A percentile compares a stretch with the other conserved stretches of the same genome.
phyloP scores from a whole-genome alignment of 2,113 vertebrate species.

The Tragelaphus strepsiceros region DNA sequence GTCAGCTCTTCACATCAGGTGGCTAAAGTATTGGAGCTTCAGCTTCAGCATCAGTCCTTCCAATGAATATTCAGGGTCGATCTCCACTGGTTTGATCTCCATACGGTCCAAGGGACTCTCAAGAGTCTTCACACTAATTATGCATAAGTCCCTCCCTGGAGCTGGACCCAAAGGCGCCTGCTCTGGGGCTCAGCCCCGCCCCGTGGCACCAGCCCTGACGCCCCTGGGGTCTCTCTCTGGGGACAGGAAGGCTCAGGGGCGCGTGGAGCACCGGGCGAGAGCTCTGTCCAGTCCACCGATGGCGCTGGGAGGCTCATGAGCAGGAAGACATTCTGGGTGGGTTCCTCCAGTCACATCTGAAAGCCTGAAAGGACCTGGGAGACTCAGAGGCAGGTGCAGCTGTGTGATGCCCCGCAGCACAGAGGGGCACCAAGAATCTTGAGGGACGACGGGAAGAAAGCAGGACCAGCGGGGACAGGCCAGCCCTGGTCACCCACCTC shows the following conservation, averaged over 20 bases:
- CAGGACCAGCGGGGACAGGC: accelerated
- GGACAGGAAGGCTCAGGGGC: accelerated
- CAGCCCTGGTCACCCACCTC: accelerated
- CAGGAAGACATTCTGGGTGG: accelerated
- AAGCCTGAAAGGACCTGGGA: neutral
- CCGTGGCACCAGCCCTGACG: accelerated
- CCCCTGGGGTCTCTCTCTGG: accelerated
- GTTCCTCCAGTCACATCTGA: accelerated
- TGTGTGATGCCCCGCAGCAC: accelerated
- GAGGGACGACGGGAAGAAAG: accelerated
- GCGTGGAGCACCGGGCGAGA: accelerated
- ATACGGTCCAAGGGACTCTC: neutral
- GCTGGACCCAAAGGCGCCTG: neutral
- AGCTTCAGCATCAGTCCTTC: neutral
- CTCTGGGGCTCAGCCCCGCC: neutral
- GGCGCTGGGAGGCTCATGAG: accelerated
- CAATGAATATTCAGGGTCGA: neutral
- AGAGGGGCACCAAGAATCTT: accelerated
- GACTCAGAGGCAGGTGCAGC: too few relatives aligned
- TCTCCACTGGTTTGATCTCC: neutral
- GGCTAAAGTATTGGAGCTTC: neutral
- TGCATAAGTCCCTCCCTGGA: too few relatives aligned
- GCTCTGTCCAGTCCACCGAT: accelerated
- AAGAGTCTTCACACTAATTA: neutral
- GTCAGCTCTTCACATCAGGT: neutral